These are phyloP conservation scores for Paratilapia polleni DNA, from an alignment of 2,113 vertebrate species.

Conservation along the genomic window DNA sequence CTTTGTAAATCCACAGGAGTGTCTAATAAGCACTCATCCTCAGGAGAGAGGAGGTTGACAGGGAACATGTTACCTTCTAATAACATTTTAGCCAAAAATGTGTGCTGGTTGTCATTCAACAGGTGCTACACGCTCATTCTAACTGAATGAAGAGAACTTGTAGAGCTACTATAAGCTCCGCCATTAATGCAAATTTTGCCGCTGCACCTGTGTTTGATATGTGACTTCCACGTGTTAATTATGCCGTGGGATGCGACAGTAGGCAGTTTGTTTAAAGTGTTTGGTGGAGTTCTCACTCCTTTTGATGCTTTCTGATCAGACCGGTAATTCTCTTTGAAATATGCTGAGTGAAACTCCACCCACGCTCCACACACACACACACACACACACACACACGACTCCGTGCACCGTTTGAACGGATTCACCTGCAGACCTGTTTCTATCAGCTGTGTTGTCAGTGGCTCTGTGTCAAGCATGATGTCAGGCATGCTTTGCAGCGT, in stretches of 20 bases:
- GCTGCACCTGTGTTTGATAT: background rate
- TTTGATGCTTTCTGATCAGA: background rate
- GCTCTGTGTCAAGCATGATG: slow-evolving; percentile 29
- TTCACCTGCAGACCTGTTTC: slow-evolving; percentile 1
- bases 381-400: no score
- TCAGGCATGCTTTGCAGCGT: slow-evolving; percentile 12
- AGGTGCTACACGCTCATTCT: background rate
- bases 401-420: background rate
- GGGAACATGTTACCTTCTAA: background rate
- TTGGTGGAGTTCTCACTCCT: background rate
- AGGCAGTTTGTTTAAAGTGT: background rate
- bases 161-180: background rate
- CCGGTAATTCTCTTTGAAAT: slow-evolving; percentile 1
- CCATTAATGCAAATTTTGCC: background rate
- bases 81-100: background rate
- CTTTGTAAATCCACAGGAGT: background rate
- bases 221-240: background rate
- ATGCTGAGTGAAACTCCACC: slow-evolving; percentile 48
- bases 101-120: background rate
- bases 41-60: background rate
- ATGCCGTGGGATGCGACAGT: background rate
- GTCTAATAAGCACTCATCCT: background rate
- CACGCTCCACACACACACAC: background rate
- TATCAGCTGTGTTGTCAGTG: slow-evolving; percentile 47
- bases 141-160: background rate